Evolutionary conservation across 2,888 invertebrate species (phyloP).

Genomic region (Xestia sexstrigata): DNA sequence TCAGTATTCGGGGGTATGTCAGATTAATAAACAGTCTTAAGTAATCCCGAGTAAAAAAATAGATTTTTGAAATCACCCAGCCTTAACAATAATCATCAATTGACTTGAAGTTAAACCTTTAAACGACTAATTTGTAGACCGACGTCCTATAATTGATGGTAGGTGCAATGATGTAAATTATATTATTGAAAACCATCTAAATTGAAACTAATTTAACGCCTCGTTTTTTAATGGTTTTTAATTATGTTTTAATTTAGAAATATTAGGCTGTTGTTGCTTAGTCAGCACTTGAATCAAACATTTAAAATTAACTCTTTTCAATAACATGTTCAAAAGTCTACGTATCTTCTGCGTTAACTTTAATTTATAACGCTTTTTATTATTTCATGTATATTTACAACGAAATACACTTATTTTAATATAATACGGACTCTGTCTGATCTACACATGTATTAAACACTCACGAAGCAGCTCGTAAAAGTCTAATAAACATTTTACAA

Average conservation of each 20-base stretch:
- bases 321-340: neutral
- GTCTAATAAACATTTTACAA: neutral
- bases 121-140: no score
- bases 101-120: slow-evolving; percentile 7
- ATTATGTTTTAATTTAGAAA: slow-evolving; percentile 8
- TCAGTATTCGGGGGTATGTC: no score
- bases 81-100: slow-evolving; percentile 5
- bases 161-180: slow-evolving; percentile 7
- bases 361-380: neutral
- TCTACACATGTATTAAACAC: neutral
- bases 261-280: neutral
- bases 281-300: neutral
- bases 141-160: slow-evolving; percentile 17
- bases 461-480: neutral
- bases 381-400: neutral
- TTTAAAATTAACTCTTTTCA: neutral
- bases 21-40: neutral
- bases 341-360: neutral
- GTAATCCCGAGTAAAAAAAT: neutral
- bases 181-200: slow-evolving; percentile 12
- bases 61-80: slow-evolving; percentile 18
- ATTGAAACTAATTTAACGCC: neutral
- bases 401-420: neutral
- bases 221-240: slow-evolving; percentile 15
- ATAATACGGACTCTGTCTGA: neutral